Evolutionary conservation across 2,888 invertebrate genomes (phyloP).

Genomic region (Drosophila flavopinicola): DNA sequence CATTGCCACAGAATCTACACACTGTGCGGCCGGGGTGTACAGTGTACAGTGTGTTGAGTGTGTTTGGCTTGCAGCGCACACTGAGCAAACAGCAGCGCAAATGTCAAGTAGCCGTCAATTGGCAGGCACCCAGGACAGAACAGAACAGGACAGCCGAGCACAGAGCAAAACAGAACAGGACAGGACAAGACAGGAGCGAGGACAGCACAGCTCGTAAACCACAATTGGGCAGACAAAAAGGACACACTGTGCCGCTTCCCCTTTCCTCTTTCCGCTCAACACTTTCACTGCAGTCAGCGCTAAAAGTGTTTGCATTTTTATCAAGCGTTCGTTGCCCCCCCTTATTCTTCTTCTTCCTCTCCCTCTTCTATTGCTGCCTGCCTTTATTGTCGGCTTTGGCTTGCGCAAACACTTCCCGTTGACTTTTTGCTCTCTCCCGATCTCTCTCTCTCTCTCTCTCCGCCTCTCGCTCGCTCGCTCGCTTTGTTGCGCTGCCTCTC

Average conservation of each 20-base stretch:
- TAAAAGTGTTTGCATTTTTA: slow-evolving; percentile 76
- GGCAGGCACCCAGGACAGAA: slow-evolving; percentile 40
- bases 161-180: background rate
- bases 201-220: slow-evolving; percentile 40
- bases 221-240: slow-evolving; percentile 61
- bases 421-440: slow-evolving; percentile 55
- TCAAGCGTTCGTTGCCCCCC: slow-evolving; percentile 43
- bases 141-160: slow-evolving; percentile 8
- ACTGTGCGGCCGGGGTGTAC: slow-evolving; percentile 41
- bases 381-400: slow-evolving; percentile 46
- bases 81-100: slow-evolving; percentile 72
- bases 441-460: slow-evolving; percentile 6
- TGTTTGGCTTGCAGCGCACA: slow-evolving; percentile 42
- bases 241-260: background rate
- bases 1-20: slow-evolving; percentile 33
- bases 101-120: slow-evolving; percentile 79
- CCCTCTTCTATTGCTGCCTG: slow-evolving; percentile 12
- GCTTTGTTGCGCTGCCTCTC: background rate
- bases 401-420: slow-evolving; percentile 69
- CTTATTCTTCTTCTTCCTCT: background rate
- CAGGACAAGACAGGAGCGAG: background rate
- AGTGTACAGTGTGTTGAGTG: slow-evolving; percentile 36
- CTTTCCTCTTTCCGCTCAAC: slow-evolving; percentile 1
- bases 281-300: slow-evolving; percentile 48
- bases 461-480: background rate